Evolutionary conservation across 2,797 vertebrate genomes (phyloP).

Genomic region (Sebastes matsubarae): DNA sequence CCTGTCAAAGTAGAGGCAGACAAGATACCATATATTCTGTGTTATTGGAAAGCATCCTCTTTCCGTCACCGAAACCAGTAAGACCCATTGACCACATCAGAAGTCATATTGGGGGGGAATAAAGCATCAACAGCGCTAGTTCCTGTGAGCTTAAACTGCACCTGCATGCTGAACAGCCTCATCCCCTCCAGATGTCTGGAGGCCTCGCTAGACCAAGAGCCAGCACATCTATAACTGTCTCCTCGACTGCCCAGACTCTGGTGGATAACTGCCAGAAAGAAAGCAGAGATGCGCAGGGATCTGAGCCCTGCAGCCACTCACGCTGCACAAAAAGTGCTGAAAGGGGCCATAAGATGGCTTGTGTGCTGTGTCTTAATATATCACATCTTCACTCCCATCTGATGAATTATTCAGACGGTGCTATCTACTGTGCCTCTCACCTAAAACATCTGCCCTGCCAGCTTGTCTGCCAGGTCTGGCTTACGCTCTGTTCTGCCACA

Average conservation of each 20-base stretch:
- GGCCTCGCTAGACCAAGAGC: slow-evolving; percentile 56
- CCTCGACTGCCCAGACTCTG: slow-evolving; percentile 58
- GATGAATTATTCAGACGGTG: slow-evolving; percentile 81
- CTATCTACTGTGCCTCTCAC: slow-evolving; percentile 75
- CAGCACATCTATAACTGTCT: slow-evolving; percentile 73
- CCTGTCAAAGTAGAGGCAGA: neutral
- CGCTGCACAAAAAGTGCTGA: slow-evolving; percentile 65
- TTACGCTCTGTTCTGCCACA: slow-evolving; percentile 60
- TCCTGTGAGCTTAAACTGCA: slow-evolving; percentile 66
- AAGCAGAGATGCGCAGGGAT: slow-evolving; percentile 56
- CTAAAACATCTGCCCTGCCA: slow-evolving; percentile 77
- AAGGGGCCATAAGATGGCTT: slow-evolving; percentile 69
- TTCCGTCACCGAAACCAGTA: slow-evolving; percentile 11
- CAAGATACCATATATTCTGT: neutral
- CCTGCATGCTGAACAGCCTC: slow-evolving; percentile 71
- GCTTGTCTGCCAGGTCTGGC: slow-evolving; percentile 59
- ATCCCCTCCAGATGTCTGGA: slow-evolving; percentile 74
- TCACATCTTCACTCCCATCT: slow-evolving; percentile 76
- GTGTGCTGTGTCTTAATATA: slow-evolving; percentile 76
- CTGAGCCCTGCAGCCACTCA: slow-evolving; percentile 61
- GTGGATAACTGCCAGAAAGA: slow-evolving; percentile 70
- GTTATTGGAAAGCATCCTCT: neutral
- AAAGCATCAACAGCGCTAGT: slow-evolving; percentile 41
- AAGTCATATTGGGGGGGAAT: slow-evolving; percentile 1
- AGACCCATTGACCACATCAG: slow-evolving; percentile 17